These are phyloP conservation scores for Hymenochirus boettgeri DNA, from an alignment of 2,113 vertebrate genomes.

Conservation along the genomic window DNA sequence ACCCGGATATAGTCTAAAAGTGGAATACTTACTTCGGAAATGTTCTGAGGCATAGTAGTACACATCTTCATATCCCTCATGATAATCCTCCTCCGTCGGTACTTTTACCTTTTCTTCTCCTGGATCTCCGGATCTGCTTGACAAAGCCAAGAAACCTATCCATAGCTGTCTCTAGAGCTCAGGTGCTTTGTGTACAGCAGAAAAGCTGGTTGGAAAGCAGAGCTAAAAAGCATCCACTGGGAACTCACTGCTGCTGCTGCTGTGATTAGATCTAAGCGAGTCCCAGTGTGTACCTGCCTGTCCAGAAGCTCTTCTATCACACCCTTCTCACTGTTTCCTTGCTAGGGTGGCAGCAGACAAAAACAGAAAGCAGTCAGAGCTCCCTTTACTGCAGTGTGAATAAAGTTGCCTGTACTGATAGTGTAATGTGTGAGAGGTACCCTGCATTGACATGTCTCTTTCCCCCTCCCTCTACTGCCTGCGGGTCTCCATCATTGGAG, in stretches of 20 bases:
- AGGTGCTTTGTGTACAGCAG: conserved; percentile 5
- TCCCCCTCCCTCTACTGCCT: conserved; percentile 17
- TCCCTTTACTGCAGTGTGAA: conserved; percentile 54
- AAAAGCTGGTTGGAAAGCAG: conserved; percentile 8
- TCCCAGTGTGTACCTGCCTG: conserved; percentile 40
- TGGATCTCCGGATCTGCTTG: conserved; percentile 83
- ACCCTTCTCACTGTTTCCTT: conserved; percentile 15
- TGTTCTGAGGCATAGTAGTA: conserved; percentile 94
- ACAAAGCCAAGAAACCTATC: conserved; percentile 92
- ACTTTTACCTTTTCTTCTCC: conserved; percentile 94
- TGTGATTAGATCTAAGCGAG: conserved; percentile 31
- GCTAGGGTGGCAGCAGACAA: conserved; percentile 1
- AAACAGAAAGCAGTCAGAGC: conserved; percentile 21
- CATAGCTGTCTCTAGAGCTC: conserved; percentile 60
- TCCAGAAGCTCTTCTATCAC: not conserved
- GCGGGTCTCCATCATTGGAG: conserved; percentile 61
- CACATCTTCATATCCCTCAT: conserved; percentile 96
- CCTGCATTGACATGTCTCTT: conserved; percentile 55
- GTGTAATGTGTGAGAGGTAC: conserved; percentile 43
- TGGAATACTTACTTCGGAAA: conserved; percentile 76
- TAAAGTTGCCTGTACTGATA: conserved; percentile 55
- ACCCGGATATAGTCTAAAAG: conserved; percentile 28
- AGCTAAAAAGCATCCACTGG: conserved; percentile 26
- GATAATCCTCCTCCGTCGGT: conserved; percentile 95
- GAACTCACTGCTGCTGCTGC: conserved; percentile 38